Conservation (phyloP, 2,113 vertebrate genomes). For the Tinamus guttatus region DNA sequence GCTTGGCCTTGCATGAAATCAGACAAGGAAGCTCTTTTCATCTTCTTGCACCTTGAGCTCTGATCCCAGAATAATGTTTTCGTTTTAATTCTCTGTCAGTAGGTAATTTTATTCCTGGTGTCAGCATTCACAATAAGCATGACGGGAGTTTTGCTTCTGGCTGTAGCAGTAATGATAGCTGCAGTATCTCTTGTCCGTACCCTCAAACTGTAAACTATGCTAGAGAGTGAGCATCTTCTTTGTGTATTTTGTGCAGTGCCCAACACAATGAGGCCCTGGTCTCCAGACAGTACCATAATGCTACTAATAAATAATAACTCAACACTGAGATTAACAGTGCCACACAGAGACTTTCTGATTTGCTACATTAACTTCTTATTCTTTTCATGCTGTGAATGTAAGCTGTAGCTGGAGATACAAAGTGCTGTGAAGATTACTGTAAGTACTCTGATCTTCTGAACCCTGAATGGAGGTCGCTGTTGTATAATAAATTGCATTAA, state of each 20-base stretch:
- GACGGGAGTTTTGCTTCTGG: conserved; percentile 9
- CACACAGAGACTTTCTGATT: conserved; percentile 54
- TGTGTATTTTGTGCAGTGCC: not conserved
- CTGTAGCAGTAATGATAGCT: not conserved
- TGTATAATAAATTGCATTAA: conserved; percentile 72
- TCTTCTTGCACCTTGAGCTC: conserved; percentile 14
- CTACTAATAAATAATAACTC: conserved; percentile 64
- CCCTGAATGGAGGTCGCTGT: conserved; percentile 61
- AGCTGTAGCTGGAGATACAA: conserved; percentile 60
- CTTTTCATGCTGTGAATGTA: conserved; percentile 59
- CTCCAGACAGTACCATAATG: not conserved
- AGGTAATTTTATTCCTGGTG: conserved; percentile 18
- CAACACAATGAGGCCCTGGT: not conserved
- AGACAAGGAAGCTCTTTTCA: not conserved
- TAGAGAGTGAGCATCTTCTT: not conserved
- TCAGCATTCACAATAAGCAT: conserved; percentile 2
- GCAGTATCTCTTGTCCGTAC: not conserved
- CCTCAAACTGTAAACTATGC: not conserved
- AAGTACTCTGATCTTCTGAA: conserved; percentile 69
- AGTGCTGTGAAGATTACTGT: conserved; percentile 59
- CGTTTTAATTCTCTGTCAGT: conserved; percentile 31
- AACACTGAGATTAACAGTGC: conserved; percentile 51
- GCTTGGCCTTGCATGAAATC: conserved; percentile 38
- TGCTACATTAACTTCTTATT: conserved; percentile 65
- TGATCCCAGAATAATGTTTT: conserved; percentile 20